phyloP scores from a whole-genome alignment of 2,113 vertebrate species.

The Atrichornis clamosus region DNA sequence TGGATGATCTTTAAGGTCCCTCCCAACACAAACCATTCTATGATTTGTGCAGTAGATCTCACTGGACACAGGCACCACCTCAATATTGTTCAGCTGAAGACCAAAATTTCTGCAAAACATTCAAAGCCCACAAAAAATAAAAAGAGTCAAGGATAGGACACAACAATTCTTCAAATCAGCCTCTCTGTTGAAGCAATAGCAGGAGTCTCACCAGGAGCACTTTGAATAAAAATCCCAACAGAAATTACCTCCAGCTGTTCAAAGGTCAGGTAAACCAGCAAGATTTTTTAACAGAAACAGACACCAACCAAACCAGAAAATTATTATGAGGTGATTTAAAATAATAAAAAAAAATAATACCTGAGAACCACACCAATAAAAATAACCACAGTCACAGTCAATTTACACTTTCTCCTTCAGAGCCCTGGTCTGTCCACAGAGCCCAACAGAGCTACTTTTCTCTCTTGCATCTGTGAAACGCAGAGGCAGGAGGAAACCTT shows the following conservation, averaged over 20 bases:
- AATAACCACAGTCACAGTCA: neutral
- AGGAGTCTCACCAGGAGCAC: neutral
- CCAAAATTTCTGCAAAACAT: neutral
- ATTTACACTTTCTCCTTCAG: neutral
- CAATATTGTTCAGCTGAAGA: neutral
- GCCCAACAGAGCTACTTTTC: neutral
- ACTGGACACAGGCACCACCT: neutral
- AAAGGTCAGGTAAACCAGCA: neutral
- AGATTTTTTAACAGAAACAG: neutral
- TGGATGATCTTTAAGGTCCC: neutral
- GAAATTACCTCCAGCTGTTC: slow-evolving; percentile 16
- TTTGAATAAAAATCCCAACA: neutral
- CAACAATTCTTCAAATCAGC: neutral
- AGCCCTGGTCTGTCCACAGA: neutral
- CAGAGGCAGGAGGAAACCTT: neutral
- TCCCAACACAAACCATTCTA: neutral
- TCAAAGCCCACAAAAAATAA: neutral
- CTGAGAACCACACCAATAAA: neutral
- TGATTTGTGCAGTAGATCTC: neutral
- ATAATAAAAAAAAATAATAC: neutral
- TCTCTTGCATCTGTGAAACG: neutral
- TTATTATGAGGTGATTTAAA: neutral
- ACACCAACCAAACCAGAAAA: neutral
- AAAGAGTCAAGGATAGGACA: neutral
- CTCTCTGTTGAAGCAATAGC: neutral